These are phyloP conservation scores for Esox masquinongy DNA, from an alignment of 2,797 vertebrate genomes.

Conservation along the genomic window DNA sequence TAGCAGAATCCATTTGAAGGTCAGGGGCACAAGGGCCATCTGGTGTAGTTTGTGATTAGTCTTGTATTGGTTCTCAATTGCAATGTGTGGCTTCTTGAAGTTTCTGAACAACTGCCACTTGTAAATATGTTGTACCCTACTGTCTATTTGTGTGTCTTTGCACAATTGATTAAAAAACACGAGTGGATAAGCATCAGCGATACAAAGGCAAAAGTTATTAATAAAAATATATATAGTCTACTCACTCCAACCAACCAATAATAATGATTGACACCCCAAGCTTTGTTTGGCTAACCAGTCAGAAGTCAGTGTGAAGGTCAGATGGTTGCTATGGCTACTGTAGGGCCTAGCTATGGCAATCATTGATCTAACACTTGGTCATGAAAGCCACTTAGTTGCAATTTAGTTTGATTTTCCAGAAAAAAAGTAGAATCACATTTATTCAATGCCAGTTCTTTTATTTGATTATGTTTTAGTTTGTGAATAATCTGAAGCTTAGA, in stretches of 20 bases:
- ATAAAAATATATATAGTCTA: neutral
- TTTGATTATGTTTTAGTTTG: neutral
- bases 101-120: neutral
- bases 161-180: neutral
- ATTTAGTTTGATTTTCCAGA: neutral
- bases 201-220: neutral
- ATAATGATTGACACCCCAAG: neutral
- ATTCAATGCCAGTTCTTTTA: neutral
- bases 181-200: neutral
- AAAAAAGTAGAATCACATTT: neutral
- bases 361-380: neutral
- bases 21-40: conserved; percentile 23
- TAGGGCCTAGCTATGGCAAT: neutral
- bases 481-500: neutral
- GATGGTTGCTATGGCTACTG: conserved; percentile 22
- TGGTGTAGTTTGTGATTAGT: neutral
- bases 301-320: conserved; percentile 42
- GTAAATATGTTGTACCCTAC: neutral
- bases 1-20: conserved; percentile 30
- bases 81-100: conserved; percentile 32
- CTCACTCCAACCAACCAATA: neutral
- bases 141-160: neutral
- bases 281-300: neutral
- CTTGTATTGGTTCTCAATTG: neutral
- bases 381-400: neutral